These are phyloP conservation scores for Hyperoplus immaculatus DNA, from an alignment of 2,797 vertebrate species.

Conservation along the genomic window DNA sequence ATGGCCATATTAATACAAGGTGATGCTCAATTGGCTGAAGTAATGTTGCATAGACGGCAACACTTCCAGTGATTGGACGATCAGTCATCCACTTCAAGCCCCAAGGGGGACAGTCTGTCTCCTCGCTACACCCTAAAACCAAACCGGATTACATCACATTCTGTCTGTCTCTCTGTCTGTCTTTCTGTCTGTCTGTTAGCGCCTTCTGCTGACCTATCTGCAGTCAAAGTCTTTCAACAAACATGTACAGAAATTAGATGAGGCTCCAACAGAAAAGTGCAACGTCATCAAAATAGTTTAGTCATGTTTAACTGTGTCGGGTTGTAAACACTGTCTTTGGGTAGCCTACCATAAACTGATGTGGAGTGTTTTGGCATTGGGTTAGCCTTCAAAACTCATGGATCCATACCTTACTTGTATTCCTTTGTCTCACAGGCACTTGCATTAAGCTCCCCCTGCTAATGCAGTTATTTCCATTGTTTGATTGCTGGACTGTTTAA, in stretches of 20 bases:
- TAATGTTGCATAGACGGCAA: slow-evolving; percentile 80
- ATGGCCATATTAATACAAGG: slow-evolving; percentile 78
- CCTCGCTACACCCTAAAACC: background rate
- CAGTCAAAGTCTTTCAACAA: background rate
- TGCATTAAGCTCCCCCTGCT: too few species aligned
- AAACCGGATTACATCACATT: slow-evolving; percentile 61
- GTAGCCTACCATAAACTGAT: too few species aligned
- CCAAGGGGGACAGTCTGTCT: slow-evolving; percentile 54
- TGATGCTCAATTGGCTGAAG: slow-evolving; percentile 78
- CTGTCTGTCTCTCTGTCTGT: slow-evolving; percentile 23
- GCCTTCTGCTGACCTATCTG: slow-evolving; percentile 8
- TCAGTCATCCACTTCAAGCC: slow-evolving; percentile 73
- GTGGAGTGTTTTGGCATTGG: too few species aligned
- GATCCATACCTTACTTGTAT: too few species aligned
- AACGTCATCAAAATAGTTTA: too few species aligned
- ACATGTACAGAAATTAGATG: background rate
- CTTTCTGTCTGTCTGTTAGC: background rate
- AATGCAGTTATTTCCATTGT: too few species aligned
- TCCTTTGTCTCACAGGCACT: too few species aligned
- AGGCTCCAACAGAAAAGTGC: background rate
- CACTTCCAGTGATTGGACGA: slow-evolving; percentile 72
- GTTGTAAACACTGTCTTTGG: too few species aligned
- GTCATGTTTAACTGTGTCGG: too few species aligned
- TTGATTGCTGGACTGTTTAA: background rate
- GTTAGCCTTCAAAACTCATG: too few species aligned